Base-by-base conservation (phyloP, 2,797 vertebrate genomes). In the Loris lydekkerianus region DNA sequence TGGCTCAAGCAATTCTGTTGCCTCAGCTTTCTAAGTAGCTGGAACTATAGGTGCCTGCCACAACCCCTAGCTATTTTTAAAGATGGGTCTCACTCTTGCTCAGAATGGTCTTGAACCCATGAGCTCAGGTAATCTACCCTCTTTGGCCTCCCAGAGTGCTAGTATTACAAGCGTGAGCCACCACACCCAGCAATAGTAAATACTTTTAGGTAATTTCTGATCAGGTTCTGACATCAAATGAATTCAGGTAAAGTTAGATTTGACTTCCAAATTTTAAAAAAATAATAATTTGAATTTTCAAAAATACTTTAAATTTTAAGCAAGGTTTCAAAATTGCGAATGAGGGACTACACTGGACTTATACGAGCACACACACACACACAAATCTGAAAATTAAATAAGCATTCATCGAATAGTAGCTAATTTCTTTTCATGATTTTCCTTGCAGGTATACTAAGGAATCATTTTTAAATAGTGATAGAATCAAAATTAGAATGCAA, bases 391-490 rank as follows among this genome's bases (percentile, higher is more conserved):
- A 92, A 83, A 29, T 3, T 31, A 53, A 67, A 89, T 7, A 89
- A 60, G 77, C 31, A 2, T 37, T 93, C 5, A 80, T 86, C 46
- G 78, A 89, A 82, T 73, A 58, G 23, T 78, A 58, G 23, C 73
- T 61, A 78, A 65, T 37, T 84, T 91, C 20, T 29, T 56, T 56
- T 29, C 43, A 46, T 86, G 11, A 5, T 86, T 83, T 46, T 80
- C 37, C 34, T 76, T 60, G 43, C 8, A 73, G 53, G 3, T 21
- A 77, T 14, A 58, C 15, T 67, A 77, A 89, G 11, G 7, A 81
- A 81, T 53, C 18, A 90, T 34, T 96, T 94, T 75, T n/a, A 27
- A 90, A 73, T 29, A 83, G n/a, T 83, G n/a, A 86, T 23, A 84
- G 21, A 61, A 73, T 72, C 29, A 46, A 56, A 3, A 37, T 83